Evolutionary conservation across 2,113 vertebrate genomes (phyloP).

Genomic region (Anolis sagrei): DNA sequence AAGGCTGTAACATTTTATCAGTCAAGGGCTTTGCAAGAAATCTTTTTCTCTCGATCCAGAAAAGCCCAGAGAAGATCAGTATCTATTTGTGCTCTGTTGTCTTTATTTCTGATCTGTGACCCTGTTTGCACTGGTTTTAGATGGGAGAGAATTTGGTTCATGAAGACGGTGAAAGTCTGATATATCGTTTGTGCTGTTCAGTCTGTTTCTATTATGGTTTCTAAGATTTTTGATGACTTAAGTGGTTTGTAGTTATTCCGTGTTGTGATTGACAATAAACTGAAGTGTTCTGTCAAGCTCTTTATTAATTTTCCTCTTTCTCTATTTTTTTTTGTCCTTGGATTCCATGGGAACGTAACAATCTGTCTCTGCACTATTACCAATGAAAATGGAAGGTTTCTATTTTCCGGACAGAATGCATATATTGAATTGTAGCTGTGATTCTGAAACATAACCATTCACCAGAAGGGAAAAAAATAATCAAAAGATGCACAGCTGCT

Average conservation of each 20-base stretch:
- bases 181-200: neutral
- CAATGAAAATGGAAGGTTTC: neutral
- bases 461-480: neutral
- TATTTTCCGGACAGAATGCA: neutral
- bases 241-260: conserved; percentile 11
- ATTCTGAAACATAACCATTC: neutral
- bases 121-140: neutral
- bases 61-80: neutral
- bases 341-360: conserved; percentile 32
- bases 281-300: neutral
- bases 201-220: conserved; percentile 5
- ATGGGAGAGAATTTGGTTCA: neutral
- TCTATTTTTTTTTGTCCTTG: conserved; percentile 1
- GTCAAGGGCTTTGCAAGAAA: neutral
- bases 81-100: neutral
- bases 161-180: neutral
- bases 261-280: conserved; percentile 25
- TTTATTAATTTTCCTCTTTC: conserved; percentile 15
- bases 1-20: neutral
- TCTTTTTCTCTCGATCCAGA: neutral
- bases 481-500: neutral
- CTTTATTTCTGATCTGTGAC: neutral
- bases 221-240: neutral
- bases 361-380: neutral
- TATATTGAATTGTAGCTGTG: neutral